Percentiles rank a stretch among this genome's conserved stretches.
phyloP scores from a whole-genome alignment of 2,797 vertebrate genomes.

The Serranus cabrilla region DNA sequence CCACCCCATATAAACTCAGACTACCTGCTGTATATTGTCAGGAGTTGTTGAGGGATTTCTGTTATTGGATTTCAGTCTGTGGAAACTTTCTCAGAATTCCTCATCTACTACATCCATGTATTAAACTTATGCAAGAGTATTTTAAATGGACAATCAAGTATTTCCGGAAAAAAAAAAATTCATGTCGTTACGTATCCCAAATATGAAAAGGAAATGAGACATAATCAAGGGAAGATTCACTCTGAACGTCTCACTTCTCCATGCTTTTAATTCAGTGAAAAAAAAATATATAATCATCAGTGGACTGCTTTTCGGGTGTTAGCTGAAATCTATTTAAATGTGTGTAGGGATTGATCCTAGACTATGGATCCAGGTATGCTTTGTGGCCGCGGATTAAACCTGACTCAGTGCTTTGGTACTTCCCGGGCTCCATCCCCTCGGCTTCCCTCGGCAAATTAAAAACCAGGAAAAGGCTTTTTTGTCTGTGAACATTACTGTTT shows the following conservation, averaged over 20 bases:
- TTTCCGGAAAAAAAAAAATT: neutral
- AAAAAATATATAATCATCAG: slow-evolving; percentile 5
- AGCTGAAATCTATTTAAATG: slow-evolving; percentile 14
- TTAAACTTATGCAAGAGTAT: slow-evolving; percentile 46
- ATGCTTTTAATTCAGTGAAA: neutral
- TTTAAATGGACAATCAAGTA: slow-evolving; percentile 19
- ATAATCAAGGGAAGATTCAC: neutral
- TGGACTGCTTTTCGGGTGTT: neutral
- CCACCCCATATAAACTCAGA: slow-evolving; percentile 49
- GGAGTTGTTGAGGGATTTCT: slow-evolving; percentile 53
- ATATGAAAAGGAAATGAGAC: slow-evolving; percentile 9
- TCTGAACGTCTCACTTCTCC: neutral
- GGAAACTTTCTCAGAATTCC: slow-evolving; percentile 56
- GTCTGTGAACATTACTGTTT: slow-evolving; percentile 3
- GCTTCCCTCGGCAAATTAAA: slow-evolving; percentile 24
- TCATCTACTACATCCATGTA: slow-evolving; percentile 44
- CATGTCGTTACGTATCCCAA: neutral
- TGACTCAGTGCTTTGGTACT: neutral
- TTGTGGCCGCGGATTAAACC: slow-evolving; percentile 28
- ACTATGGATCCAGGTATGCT: slow-evolving; percentile 10
- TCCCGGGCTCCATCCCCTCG: neutral
- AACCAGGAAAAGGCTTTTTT: slow-evolving; percentile 6
- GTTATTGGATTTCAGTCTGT: slow-evolving; percentile 68
- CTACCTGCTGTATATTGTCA: slow-evolving; percentile 44
- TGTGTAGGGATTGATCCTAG: slow-evolving; percentile 19